Evolutionary conservation across 1,140 invertebrate genomes (phyloP).

Genomic region (Tetraneura akinire): DNA sequence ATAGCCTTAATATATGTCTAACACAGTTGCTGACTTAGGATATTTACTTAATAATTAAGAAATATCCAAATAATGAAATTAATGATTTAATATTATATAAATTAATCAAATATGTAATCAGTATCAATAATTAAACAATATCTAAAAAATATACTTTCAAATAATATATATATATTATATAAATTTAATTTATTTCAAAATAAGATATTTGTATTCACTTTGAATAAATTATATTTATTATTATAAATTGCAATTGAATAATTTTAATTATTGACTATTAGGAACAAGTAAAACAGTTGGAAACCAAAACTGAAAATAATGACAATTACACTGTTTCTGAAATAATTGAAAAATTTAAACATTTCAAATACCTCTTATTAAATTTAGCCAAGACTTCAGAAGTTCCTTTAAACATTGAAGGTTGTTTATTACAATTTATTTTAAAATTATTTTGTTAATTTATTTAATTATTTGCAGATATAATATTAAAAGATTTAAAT

Average conservation of each 20-base stretch:
- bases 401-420: constrained; percentile 48
- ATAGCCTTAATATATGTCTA: no score
- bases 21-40: no score
- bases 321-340: constrained; percentile 34
- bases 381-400: constrained; percentile 45
- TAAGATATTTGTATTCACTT: no score
- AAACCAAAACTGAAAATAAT: constrained; percentile 1
- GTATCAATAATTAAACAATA: no score
- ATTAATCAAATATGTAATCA: no score
- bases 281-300: constrained; percentile 42
- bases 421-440: background rate
- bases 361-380: constrained; percentile 46
- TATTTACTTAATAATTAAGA: no score
- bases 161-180: no score
- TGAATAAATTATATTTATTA: no score
- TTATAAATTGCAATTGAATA: background rate
- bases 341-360: constrained; percentile 46
- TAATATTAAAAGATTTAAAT: constrained; percentile 42
- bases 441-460: background rate
- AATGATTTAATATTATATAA: no score
- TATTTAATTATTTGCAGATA: constrained; percentile 12
- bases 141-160: no score
- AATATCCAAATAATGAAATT: no score
- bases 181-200: no score
- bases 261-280: constrained; percentile 4